Base-by-base conservation (phyloP, 2,888 invertebrate genomes). In the Drosophila gaucha region DNA sequence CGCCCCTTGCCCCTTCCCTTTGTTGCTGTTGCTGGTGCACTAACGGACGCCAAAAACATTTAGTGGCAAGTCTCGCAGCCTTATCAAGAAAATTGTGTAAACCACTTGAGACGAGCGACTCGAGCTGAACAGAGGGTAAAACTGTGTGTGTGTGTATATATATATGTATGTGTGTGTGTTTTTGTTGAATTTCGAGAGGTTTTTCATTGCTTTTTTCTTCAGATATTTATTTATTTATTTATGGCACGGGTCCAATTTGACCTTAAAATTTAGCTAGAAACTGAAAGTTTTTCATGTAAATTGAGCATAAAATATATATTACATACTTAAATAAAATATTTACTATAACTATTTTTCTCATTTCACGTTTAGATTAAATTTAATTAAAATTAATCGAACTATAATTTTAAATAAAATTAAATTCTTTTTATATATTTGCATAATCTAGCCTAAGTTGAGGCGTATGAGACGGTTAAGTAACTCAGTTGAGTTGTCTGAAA, bases 31-130 rank as follows among this genome's bases (percentile, higher is more conserved):
- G 47, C 28, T 51, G 67, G 33, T 62, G 60, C 80, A 80, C 80
- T 85, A 82, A 85, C 85, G 76, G 82, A 80, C 82, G 82, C 85
- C 82, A 80, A 74, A 76, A 72, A 67, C 82, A 82, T 85, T 82
- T 85, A 80, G 77, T 65, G 67, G 64, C 59, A 66, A 62, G 56
- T 33, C 56, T 41, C 58, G 63, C 46, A 24, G 51, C 30, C 65
- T 74, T 77, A 77, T 77, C 78, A 51, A 41, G 36, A 31, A 51
- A 66, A 59, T 57, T 71, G 60, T 64, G 59, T 67, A 67, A 65
- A 39, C 60, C 74, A 71, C 74, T 75, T 65, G 75, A 75, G 67
- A 68, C 72, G 51, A 14, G 20, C 20, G 47, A 24, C 33, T 47
- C 47, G 51, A 16, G n/a, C 10, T 26, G 38, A 20, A 6, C n/a